Base-by-base conservation (phyloP, 1,140 invertebrate species). In the Papilio aristodemus region DNA sequence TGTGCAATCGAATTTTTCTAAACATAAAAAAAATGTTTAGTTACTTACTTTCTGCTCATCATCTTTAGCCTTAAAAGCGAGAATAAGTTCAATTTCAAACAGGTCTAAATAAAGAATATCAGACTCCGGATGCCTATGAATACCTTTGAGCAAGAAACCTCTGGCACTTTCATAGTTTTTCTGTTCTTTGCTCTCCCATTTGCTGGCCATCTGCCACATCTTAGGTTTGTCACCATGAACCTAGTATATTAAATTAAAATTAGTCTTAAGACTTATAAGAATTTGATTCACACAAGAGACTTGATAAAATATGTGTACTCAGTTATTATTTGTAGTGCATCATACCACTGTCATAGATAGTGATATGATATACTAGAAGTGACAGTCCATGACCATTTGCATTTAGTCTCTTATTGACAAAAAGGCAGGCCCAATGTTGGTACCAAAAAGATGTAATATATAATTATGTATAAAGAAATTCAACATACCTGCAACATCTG, bases 131-230 rank as follows among this genome's bases (percentile, higher is more conserved):
- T 96, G 94, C 78, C 94, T 92, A 67, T 94, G 92, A 38, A 96
- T 86, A 2, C 94, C 96, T 81, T 94, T 93, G 37, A 95, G 88
- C 10, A 96, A 84, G 73, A 95, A 92, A 63, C 91, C 92, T 73
- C 94, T 91, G 19, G 95, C 95, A 80, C 90, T 94, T n/a, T 95
- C 93, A 6, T 93, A 76, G 76, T 94, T 94, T 14, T 94, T 91
- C 71, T 93, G 94, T 71, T 95, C 94, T 82, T 96, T 94, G 72
- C 94, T 93, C 87, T 97, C 95, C 93, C 94, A 96, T 76, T 93
- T 94, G 13, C 95, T 95, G 7, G 95, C 95, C 68, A 94, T 80
- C 43, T 94, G 92, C 95, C 95, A 96, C 67, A 95, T 92, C 77
- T 95, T 94, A 71, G 94, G 94, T 78, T 95, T 95, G 75, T 95